Base-by-base conservation (phyloP, 2,113 vertebrate species). In the Perca flavescens region DNA sequence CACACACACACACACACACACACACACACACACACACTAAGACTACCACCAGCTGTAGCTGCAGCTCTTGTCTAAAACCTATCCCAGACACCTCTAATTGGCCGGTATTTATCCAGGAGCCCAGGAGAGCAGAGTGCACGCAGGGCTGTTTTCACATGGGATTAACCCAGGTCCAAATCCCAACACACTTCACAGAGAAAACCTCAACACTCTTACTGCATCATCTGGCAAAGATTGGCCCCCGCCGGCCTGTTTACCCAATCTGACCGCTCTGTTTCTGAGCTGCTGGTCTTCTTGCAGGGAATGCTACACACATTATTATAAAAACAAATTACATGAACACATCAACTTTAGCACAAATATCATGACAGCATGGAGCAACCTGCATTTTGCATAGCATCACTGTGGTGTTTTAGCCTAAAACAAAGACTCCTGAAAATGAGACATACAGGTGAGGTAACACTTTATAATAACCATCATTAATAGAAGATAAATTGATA, bases 81-180 rank as follows among this genome's bases (percentile, higher is more conserved):
- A 81, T 85, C 50, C 82, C 85, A 93, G 91, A 89, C 90, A 89
- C 86, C 87, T 92, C 89, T 93, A 91, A 95, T 91, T 92, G 90
- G 89, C 74, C 31, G 81, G 66, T 92, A 88, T 94, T 93, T 91
- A 82, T 91, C 85, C 88, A 89, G 89, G 88, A 91, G 80, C 89
- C 89, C 82, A 79, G 91, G 82, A 88, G 79, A 91, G 82, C 87
- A 91, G 80, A 84, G 74, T 75, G 87, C 90, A 92, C 46, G 76
- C 80, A 72, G 83, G 79, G 79, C 71, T 94, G 90, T 94, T 94
- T 95, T 94, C 89, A 89, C 85, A 92, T 87, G 90, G 92, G 94
- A 94, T 95, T 93, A 95, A 82, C 78, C 79, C 73, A 40, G 87
- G 87, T 91, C 85, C 87, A 87, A 74, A 88, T 82, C 84, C 87